Base-by-base conservation (phyloP, 1,140 invertebrate species). In the Ostrea edulis region DNA sequence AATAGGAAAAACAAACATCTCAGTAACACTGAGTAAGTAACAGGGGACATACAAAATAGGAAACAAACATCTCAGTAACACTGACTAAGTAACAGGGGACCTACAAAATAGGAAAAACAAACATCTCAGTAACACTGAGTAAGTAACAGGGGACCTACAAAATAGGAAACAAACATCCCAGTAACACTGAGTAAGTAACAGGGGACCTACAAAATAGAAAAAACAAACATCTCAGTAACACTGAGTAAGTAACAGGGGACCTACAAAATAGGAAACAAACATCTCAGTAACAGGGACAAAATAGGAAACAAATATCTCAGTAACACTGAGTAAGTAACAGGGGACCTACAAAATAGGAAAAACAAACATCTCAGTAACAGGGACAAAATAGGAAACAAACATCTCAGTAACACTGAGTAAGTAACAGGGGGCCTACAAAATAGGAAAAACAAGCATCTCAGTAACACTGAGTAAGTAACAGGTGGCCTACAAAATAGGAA, bases 41-140 rank as follows among this genome's bases (percentile, higher is more conserved):
- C 65, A 96, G 95, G 8, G 96, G 95, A 11, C 96, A 97, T 92
- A 96, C n/a, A n/a, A n/a, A n/a, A n/a, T n/a, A n/a, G n/a, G n/a
- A n/a, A n/a, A n/a, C n/a, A n/a, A n/a, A n/a, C 97, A 97, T 90
- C 97, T 96, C 83, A 99, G 95, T 82, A 99, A 94, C 65, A 96
- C 96, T 97, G 92, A 96, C 97, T 96, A 84, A 99, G 95, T 82
- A 99, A 94, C 65, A 96, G 95, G 8, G 96, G 95, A 11, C 96
- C 97, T 92, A 96, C n/a, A n/a, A n/a, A n/a, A n/a, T n/a, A n/a
- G n/a, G n/a, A n/a, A n/a, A n/a, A n/a, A n/a, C n/a, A n/a, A n/a
- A n/a, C 97, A 97, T 90, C 97, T 96, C 83, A 99, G 95, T 82
- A 99, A 94, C 65, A 96, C n/a, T n/a, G 95, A 8, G 96, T 92